Conservation (phyloP, 2,113 vertebrate genomes). For the Pungitius pungitius region DNA sequence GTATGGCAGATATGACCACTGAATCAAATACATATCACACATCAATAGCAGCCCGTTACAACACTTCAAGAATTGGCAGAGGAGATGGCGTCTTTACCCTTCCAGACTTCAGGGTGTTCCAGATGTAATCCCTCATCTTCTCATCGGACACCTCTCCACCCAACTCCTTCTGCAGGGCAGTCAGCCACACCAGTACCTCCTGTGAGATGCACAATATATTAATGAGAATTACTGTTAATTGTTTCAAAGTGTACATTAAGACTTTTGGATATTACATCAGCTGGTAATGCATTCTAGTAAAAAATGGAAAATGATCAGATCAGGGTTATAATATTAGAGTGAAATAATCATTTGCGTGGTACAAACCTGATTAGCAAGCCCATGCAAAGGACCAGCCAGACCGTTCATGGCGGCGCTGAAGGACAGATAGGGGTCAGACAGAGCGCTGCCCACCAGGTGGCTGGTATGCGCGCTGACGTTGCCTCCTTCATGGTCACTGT, state of each 20-base stretch:
- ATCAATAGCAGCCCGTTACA: background rate
- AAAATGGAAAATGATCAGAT: background rate
- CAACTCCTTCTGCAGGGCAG: constrained; percentile 92
- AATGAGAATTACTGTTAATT: too few species aligned
- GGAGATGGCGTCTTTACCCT: constrained; percentile 80
- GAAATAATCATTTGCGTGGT: background rate
- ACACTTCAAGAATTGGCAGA: background rate
- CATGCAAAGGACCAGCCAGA: constrained; percentile 93
- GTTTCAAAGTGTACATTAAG: too few species aligned
- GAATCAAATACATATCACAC: too few species aligned
- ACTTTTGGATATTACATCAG: background rate
- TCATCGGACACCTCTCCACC: constrained; percentile 94
- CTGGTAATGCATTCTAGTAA: background rate
- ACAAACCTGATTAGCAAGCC: constrained; percentile 95
- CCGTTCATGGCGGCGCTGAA: constrained; percentile 97
- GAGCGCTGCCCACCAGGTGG: constrained; percentile 92
- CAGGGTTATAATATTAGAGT: too few species aligned
- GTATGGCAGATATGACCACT: background rate
- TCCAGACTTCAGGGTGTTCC: constrained; percentile 98
- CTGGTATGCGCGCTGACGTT: constrained; percentile 97
- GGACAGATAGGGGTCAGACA: constrained; percentile 94
- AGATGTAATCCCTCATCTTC: constrained; percentile 94
- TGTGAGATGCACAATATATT: constrained; percentile 64
- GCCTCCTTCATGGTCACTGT: constrained; percentile 95
- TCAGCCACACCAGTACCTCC: constrained; percentile 97